Percentiles rank a stretch among this genome's conserved stretches.
Evolutionary conservation across 1,140 invertebrate species (phyloP).

Genomic region (Atta cephalotes): DNA sequence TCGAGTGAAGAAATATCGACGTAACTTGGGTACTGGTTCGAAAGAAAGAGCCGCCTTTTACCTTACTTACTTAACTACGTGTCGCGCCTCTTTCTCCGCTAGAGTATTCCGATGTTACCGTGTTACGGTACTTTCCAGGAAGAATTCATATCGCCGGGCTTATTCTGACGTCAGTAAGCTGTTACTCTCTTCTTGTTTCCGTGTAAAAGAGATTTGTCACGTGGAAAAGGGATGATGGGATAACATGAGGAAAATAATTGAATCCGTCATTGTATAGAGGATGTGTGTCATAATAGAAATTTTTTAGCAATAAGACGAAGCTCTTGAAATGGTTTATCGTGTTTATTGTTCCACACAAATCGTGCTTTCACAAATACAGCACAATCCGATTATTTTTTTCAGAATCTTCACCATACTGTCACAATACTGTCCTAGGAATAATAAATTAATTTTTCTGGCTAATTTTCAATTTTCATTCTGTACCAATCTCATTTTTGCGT

Average conservation of each 20-base stretch:
- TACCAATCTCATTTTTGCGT: not conserved
- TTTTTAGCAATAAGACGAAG: not conserved
- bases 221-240: slow-evolving; percentile 7
- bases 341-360: not conserved
- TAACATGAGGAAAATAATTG: slow-evolving; percentile 31
- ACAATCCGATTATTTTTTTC: not conserved
- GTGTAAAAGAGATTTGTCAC: slow-evolving; percentile 28
- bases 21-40: slow-evolving; percentile 36
- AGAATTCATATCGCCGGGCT: slow-evolving; percentile 45
- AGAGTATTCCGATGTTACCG: not conserved
- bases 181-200: slow-evolving; percentile 32
- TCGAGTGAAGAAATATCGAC: slow-evolving; percentile 66
- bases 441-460: not conserved
- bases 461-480: not conserved
- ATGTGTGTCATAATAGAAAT: slow-evolving; percentile 16
- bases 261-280: slow-evolving; percentile 29
- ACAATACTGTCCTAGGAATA: not conserved
- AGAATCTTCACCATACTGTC: not conserved
- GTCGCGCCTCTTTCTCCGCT: slow-evolving; percentile 14
- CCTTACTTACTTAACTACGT: slow-evolving; percentile 39
- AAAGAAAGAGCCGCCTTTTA: slow-evolving; percentile 44
- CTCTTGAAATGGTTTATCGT: not conserved
- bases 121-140: slow-evolving; percentile 2
- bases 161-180: slow-evolving; percentile 46
- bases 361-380: not conserved